These are phyloP conservation scores for Epinephelus malabaricus DNA, from an alignment of 2,797 vertebrate genomes.

Conservation along the genomic window DNA sequence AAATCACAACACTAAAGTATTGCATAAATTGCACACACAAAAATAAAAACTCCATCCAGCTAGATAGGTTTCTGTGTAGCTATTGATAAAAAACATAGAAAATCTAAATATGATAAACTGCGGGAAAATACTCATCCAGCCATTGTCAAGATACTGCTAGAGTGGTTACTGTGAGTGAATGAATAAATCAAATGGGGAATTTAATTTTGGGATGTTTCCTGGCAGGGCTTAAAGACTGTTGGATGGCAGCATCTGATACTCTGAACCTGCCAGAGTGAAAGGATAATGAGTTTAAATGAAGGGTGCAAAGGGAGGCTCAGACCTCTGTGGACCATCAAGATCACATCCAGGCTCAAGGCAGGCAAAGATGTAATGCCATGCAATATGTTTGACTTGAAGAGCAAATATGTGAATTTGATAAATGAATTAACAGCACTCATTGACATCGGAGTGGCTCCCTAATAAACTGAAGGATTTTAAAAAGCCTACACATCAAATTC, in stretches of 20 bases:
- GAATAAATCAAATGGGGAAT: constrained; percentile 38
- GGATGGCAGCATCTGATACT: constrained; percentile 47
- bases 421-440: background rate
- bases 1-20: too few species aligned
- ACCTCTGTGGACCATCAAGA: constrained; percentile 7
- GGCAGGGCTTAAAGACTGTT: constrained; percentile 34
- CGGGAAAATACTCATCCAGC: background rate
- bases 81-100: too few species aligned
- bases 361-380: background rate
- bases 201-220: constrained; percentile 36
- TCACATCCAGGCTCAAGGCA: background rate
- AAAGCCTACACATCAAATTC: background rate
- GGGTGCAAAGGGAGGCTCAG: constrained; percentile 19
- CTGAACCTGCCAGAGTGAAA: constrained; percentile 33
- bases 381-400: background rate
- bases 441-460: background rate
- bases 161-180: constrained; percentile 19
- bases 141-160: constrained; percentile 15
- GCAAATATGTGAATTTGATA: background rate
- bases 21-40: too few species aligned
- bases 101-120: constrained; percentile 7
- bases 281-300: constrained; percentile 38
- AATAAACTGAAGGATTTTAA: background rate
- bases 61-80: too few species aligned
- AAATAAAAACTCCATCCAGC: too few species aligned